Conservation (phyloP, 2,797 vertebrate genomes). For the Molothrus ater region DNA sequence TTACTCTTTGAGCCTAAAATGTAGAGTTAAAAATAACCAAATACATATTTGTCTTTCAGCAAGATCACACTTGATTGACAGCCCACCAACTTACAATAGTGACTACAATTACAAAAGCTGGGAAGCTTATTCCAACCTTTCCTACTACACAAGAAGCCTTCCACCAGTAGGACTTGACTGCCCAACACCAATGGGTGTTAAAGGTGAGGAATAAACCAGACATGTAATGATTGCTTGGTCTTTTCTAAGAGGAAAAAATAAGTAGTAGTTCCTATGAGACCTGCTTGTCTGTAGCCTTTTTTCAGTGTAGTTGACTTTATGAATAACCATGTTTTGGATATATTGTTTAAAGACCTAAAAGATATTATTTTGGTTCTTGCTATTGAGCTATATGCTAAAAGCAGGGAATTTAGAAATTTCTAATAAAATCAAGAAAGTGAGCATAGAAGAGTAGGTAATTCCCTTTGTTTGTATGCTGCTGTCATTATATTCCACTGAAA, state of each 20-base stretch:
- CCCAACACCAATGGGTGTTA: slow-evolving; percentile 94
- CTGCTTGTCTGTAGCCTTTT: neutral
- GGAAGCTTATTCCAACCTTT: slow-evolving; percentile 96
- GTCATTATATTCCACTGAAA: neutral
- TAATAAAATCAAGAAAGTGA: neutral
- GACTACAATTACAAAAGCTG: slow-evolving; percentile 92
- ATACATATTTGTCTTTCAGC: slow-evolving; percentile 74
- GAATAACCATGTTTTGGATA: neutral
- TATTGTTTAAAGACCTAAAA: neutral
- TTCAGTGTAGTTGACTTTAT: neutral
- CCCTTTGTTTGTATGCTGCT: neutral
- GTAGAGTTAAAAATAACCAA: neutral
- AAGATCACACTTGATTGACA: slow-evolving; percentile 93
- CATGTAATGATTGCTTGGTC: fast-evolving
- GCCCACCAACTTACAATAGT: slow-evolving; percentile 91
- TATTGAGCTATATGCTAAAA: neutral
- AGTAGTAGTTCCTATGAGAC: neutral
- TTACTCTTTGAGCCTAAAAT: neutral
- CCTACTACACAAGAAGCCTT: slow-evolving; percentile 91
- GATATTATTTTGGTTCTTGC: neutral
- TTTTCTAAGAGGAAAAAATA: neutral
- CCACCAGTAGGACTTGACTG: slow-evolving; percentile 90
- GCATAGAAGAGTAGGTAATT: neutral
- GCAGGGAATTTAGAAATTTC: neutral
- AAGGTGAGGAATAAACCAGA: slow-evolving; percentile 80